Evolutionary conservation across 2,797 vertebrate genomes (phyloP).

Genomic region (Sebastes glaucus): DNA sequence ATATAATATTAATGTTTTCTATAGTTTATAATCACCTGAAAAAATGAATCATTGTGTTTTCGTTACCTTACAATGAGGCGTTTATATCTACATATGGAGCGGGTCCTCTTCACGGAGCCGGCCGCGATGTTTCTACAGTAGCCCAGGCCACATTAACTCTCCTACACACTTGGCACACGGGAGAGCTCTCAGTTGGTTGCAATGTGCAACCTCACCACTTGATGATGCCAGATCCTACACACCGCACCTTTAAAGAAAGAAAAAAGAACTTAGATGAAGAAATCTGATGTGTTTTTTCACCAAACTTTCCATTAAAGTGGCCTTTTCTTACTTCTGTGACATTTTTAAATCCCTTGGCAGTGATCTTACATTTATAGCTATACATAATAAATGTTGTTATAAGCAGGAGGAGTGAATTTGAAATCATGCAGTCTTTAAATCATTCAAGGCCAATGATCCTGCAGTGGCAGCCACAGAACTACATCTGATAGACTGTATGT

Average conservation of each 20-base stretch:
- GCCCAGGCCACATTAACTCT: too few species aligned
- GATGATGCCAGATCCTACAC: too few species aligned
- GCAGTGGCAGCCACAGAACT: not conserved
- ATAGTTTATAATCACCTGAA: too few species aligned
- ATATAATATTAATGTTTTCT: too few species aligned
- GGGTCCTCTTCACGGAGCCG: too few species aligned
- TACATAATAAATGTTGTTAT: not conserved
- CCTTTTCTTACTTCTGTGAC: not conserved
- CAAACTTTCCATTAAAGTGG: not conserved
- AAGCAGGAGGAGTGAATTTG: not conserved
- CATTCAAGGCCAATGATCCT: constrained; percentile 25
- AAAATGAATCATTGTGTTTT: too few species aligned
- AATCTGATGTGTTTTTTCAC: not conserved
- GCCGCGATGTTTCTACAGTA: too few species aligned
- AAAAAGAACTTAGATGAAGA: not conserved
- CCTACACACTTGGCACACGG: too few species aligned
- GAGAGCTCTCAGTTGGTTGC: too few species aligned
- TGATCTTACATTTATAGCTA: not conserved
- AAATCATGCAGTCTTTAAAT: constrained; percentile 40
- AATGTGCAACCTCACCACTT: too few species aligned
- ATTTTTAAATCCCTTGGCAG: not conserved
- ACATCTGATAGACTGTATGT: not conserved
- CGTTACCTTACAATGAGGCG: too few species aligned
- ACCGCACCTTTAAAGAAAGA: not conserved
- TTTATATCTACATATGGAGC: too few species aligned